These are phyloP conservation scores for Erebia palarica DNA, from an alignment of 2,888 invertebrate species.

Conservation along the genomic window DNA sequence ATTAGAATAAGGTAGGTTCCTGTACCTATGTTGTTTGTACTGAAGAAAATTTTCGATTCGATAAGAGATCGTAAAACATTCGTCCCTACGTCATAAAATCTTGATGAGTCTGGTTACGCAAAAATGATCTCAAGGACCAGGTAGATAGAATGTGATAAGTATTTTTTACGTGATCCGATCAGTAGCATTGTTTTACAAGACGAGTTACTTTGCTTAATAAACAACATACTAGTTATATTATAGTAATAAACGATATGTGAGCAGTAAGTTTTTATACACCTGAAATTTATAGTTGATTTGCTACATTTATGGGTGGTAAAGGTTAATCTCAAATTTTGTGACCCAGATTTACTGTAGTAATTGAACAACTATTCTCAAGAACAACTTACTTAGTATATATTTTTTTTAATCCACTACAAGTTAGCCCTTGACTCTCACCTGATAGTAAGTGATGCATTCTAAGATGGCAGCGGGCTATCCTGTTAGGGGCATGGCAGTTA, in stretches of 20 bases:
- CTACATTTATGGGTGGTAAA: slow-evolving; percentile 74
- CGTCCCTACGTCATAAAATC: slow-evolving; percentile 73
- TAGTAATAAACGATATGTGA: neutral
- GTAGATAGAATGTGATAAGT: slow-evolving; percentile 54
- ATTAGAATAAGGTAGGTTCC: neutral
- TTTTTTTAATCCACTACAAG: no score
- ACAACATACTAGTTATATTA: neutral
- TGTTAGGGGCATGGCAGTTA: no score
- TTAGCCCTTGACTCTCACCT: no score
- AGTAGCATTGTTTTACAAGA: slow-evolving; percentile 74
- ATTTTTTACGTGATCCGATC: slow-evolving; percentile 63
- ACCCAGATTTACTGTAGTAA: slow-evolving; percentile 44
- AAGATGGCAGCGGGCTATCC: no score
- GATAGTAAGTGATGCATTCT: no score
- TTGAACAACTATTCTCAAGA: neutral
- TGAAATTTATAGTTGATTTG: slow-evolving; percentile 70
- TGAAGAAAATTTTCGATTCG: slow-evolving; percentile 69
- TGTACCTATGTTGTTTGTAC: slow-evolving; percentile 44
- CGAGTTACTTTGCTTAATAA: slow-evolving; percentile 75
- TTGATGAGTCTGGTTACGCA: slow-evolving; percentile 54
- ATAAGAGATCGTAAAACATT: slow-evolving; percentile 76
- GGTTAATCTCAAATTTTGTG: slow-evolving; percentile 63
- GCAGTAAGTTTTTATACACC: slow-evolving; percentile 32
- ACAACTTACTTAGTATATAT: no score
- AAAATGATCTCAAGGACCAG: slow-evolving; percentile 60